These are phyloP conservation scores for Strix occidentalis DNA, from an alignment of 2,797 vertebrate genomes.

Conservation along the genomic window DNA sequence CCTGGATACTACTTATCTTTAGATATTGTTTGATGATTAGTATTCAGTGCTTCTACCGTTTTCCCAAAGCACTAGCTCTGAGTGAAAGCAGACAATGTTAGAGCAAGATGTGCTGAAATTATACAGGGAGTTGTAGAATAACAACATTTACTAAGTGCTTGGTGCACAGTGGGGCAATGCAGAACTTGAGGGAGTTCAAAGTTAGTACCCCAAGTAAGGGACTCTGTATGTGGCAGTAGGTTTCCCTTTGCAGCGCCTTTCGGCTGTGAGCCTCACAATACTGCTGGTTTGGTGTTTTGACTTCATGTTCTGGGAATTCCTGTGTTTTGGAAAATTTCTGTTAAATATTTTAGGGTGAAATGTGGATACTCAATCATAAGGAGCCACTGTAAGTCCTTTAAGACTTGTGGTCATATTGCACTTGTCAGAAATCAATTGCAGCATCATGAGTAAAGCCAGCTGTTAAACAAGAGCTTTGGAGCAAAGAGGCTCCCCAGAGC, in stretches of 20 bases:
- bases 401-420: neutral
- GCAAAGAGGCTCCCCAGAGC: neutral
- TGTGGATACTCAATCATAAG: accelerated
- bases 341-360: neutral
- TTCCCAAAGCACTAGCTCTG: neutral
- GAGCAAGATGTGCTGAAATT: neutral
- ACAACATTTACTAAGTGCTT: neutral
- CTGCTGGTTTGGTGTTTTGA: neutral
- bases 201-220: neutral
- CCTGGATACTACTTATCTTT: neutral
- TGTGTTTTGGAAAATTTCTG: neutral
- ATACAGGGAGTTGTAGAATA: neutral
- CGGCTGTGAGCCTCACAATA: neutral
- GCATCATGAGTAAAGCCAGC: neutral
- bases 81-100: neutral
- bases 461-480: neutral
- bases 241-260: neutral
- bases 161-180: neutral
- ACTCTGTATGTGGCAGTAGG: neutral
- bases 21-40: neutral
- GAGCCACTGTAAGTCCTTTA: neutral
- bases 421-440: neutral
- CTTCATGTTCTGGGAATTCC: neutral
- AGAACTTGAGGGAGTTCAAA: neutral
- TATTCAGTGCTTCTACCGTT: neutral